Evolutionary conservation across 1,140 invertebrate species (phyloP).

Genomic region (Apolygus lucorum): DNA sequence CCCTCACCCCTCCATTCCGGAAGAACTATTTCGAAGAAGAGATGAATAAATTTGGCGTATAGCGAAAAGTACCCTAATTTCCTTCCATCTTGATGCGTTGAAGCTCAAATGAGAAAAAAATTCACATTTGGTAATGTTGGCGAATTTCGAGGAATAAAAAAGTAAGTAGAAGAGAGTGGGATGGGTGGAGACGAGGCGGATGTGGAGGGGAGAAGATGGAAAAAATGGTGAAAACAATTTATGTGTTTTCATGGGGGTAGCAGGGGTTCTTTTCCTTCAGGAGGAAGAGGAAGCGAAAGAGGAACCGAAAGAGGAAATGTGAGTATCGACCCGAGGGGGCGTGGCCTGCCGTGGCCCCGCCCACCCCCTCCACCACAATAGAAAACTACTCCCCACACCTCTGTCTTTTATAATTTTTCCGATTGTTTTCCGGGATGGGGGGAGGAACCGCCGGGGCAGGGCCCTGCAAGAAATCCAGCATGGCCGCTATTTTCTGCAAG

Average conservation of each 20-base stretch:
- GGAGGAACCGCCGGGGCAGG: background rate
- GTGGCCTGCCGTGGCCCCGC: background rate
- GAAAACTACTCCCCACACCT: slow-evolving; percentile 4
- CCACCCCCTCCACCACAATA: slow-evolving; percentile 10
- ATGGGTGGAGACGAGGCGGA: background rate
- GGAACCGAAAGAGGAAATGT: background rate
- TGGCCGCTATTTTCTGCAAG: slow-evolving; percentile 20
- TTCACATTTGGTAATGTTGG: too few species aligned
- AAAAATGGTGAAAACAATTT: slow-evolving; percentile 15
- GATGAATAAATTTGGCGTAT: too few species aligned
- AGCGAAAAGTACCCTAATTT: too few species aligned
- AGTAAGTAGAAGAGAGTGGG: slow-evolving; percentile 1
- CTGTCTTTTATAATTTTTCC: slow-evolving; percentile 17
- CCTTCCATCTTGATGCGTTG: too few species aligned
- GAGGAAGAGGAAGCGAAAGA: background rate
- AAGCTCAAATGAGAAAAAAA: too few species aligned
- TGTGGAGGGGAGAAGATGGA: background rate
- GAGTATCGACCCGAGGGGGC: background rate
- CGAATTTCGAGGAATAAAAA: too few species aligned
- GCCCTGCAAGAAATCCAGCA: slow-evolving; percentile 14
- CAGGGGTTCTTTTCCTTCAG: slow-evolving; percentile 2
- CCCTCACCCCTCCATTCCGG: too few species aligned
- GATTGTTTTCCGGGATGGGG: slow-evolving; percentile 13
- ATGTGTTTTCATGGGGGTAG: slow-evolving; percentile 6
- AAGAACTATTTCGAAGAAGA: too few species aligned